These are phyloP conservation scores for Chelonia mydas DNA, from an alignment of 2,797 vertebrate species.

Conservation along the genomic window DNA sequence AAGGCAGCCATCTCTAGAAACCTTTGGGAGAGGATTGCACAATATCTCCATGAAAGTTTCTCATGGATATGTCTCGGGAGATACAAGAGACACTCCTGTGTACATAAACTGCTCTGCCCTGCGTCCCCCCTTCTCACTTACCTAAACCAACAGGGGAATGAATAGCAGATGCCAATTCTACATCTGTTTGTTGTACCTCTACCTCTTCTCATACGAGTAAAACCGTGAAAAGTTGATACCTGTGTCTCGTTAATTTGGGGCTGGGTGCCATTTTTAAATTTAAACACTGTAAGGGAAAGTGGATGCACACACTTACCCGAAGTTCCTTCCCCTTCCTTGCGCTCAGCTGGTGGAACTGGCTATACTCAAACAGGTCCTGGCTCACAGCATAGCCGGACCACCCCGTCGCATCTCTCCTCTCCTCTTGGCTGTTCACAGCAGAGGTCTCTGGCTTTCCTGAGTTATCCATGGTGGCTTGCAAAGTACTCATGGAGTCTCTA, in stretches of 20 bases:
- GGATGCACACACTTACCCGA: background rate
- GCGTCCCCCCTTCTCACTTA: background rate
- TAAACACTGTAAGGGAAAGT: background rate
- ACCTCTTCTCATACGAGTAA: background rate
- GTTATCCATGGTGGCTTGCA: background rate
- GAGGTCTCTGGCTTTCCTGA: background rate
- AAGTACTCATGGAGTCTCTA: background rate
- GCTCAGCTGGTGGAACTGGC: background rate
- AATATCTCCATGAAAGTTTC: background rate
- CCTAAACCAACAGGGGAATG: background rate
- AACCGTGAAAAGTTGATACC: background rate
- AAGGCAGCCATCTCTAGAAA: background rate
- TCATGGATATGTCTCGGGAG: background rate
- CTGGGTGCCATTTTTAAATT: background rate
- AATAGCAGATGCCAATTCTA: background rate
- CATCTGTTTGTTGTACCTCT: background rate
- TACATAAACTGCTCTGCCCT: background rate
- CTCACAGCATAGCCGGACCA: background rate
- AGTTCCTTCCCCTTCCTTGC: background rate
- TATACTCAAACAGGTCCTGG: background rate
- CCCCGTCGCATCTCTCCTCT: too few relatives aligned
- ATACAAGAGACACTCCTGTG: too few relatives aligned
- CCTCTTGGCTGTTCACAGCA: too few relatives aligned
- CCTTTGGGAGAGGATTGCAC: background rate
- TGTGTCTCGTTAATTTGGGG: background rate